Conservation (phyloP, 2,113 vertebrate species). For the Cryptomyrus ogoouensis region DNA sequence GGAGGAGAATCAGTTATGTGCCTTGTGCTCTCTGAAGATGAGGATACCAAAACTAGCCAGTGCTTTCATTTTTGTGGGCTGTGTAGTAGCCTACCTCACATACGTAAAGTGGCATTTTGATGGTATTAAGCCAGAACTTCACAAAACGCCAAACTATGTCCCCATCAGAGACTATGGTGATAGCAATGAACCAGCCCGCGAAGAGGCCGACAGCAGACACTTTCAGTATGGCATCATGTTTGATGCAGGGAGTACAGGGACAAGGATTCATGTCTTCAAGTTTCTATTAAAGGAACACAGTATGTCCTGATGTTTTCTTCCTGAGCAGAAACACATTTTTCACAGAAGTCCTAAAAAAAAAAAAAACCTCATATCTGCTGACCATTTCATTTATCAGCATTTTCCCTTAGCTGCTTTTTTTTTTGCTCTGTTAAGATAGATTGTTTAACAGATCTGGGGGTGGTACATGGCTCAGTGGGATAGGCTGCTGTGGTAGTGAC, state of each 20-base stretch:
- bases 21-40: slow-evolving; percentile 54
- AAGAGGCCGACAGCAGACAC: not conserved
- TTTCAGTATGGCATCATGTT: slow-evolving; percentile 88
- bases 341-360: not conserved
- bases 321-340: not conserved
- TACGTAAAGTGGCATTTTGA: slow-evolving; percentile 69
- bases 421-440: slow-evolving; percentile 42
- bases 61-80: slow-evolving; percentile 60
- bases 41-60: slow-evolving; percentile 71
- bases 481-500: not conserved
- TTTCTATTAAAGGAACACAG: slow-evolving; percentile 61
- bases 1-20: slow-evolving; percentile 1
- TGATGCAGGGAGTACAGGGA: slow-evolving; percentile 90
- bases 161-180: slow-evolving; percentile 30
- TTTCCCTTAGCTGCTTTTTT: not conserved
- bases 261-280: slow-evolving; percentile 83
- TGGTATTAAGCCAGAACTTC: not conserved
- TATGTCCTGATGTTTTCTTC: slow-evolving; percentile 33
- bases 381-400: not conserved
- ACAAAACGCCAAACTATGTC: slow-evolving; percentile 6
- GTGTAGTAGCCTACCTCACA: slow-evolving; percentile 69
- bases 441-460: slow-evolving; percentile 50
- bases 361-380: not conserved
- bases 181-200: slow-evolving; percentile 4
- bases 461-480: not conserved